Conservation (phyloP, 2,113 vertebrate species). For the Redunca redunca region DNA sequence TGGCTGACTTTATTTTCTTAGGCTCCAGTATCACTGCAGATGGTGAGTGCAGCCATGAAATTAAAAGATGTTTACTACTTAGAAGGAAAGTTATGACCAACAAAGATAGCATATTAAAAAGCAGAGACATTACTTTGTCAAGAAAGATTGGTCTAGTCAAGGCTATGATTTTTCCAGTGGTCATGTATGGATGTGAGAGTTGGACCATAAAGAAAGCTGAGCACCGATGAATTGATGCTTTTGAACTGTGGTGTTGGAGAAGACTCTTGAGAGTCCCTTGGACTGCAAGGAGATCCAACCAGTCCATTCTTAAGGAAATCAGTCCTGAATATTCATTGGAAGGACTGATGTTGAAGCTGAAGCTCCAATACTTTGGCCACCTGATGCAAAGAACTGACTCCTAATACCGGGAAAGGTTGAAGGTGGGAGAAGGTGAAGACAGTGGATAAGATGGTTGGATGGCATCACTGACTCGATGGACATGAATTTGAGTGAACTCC, state of each 20-base stretch:
- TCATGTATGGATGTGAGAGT: neutral
- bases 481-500: neutral
- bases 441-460: neutral
- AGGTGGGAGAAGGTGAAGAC: neutral
- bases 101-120: neutral
- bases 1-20: neutral
- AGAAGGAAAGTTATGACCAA: neutral
- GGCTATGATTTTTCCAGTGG: neutral
- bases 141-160: neutral
- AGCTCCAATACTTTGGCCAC: neutral
- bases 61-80: neutral
- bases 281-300: neutral
- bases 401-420: neutral
- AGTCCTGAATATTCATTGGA: neutral
- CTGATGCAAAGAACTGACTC: neutral
- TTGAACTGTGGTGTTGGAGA: neutral
- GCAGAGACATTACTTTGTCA: neutral
- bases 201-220: neutral
- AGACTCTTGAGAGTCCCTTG: neutral
- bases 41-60: neutral
- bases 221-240: accelerated
- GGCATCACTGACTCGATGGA: neutral
- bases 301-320: neutral
- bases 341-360: neutral
- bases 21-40: neutral